Conservation (phyloP, 2,888 invertebrate species). For the Beris chalybata region DNA sequence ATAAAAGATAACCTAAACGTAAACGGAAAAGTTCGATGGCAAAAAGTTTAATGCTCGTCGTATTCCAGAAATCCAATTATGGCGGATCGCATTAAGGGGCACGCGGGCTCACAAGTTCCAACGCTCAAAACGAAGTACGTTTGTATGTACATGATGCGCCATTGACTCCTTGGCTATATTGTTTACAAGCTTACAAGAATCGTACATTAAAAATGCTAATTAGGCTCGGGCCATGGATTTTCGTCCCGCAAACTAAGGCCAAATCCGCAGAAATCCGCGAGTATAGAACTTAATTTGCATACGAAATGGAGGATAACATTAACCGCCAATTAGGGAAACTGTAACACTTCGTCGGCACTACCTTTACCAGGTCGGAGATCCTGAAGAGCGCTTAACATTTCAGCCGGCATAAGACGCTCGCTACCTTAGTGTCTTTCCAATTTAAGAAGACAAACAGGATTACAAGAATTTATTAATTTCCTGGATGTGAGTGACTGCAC, state of each 20-base stretch:
- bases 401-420: neutral
- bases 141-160: conserved; percentile 17
- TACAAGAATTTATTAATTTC: conserved; percentile 26
- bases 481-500: neutral
- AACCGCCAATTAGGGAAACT: conserved; percentile 53
- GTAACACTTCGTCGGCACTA: conserved; percentile 21
- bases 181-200: conserved; percentile 51
- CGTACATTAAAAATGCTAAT: conserved; percentile 55
- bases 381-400: conserved; percentile 4
- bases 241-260: conserved; percentile 14
- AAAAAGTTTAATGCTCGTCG: conserved; percentile 9
- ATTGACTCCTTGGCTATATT: conserved; percentile 40
- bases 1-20: conserved; percentile 14
- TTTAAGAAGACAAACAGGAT: conserved; percentile 19
- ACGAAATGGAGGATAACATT: conserved; percentile 50
- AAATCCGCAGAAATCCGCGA: conserved; percentile 37
- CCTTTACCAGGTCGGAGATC: conserved; percentile 22
- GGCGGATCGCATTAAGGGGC: conserved; percentile 1
- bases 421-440: conserved; percentile 3
- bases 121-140: conserved; percentile 9
- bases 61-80: conserved; percentile 30
- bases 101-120: neutral
- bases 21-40: conserved; percentile 12
- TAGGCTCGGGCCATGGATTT: conserved; percentile 44
- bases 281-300: conserved; percentile 38